These are phyloP conservation scores for Ptychodera flava DNA, from an alignment of 35 echinoderm and acorn worm species.

Conservation along the genomic window DNA sequence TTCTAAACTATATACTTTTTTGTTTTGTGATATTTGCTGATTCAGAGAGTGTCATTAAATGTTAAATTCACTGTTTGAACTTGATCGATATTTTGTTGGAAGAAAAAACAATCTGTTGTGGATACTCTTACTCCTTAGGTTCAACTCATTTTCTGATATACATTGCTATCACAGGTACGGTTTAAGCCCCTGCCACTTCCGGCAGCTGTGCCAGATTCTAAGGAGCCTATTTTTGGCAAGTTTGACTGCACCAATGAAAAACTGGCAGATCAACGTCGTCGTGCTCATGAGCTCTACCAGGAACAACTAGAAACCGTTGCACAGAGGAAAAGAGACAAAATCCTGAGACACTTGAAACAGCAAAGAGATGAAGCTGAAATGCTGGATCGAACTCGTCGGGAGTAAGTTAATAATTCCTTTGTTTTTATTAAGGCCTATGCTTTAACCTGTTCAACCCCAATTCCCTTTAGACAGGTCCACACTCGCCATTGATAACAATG, in stretches of 20 bases:
- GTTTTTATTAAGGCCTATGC: neutral
- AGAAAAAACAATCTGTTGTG: too few species aligned
- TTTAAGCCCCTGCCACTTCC: conserved; percentile 90
- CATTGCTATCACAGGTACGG: conserved; percentile 64
- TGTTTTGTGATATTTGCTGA: too few species aligned
- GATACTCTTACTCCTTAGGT: too few species aligned
- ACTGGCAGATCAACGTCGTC: conserved; percentile 68
- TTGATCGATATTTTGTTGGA: too few species aligned
- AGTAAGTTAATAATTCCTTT: conserved; percentile 40
- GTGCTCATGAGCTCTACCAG: conserved; percentile 65
- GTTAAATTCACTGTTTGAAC: too few species aligned
- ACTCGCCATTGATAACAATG: too few species aligned
- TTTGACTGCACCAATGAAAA: conserved; percentile 84
- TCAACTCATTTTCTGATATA: too few species aligned
- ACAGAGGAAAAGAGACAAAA: conserved; percentile 29
- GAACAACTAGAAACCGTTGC: conserved; percentile 75
- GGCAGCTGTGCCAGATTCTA: conserved; percentile 76
- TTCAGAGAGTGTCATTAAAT: too few species aligned
- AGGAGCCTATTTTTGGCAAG: conserved; percentile 89
- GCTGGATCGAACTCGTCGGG: conserved; percentile 66
- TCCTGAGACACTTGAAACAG: conserved; percentile 62
- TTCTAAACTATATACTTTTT: too few species aligned
- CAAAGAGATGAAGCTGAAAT: conserved; percentile 80
- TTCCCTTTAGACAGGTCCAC: too few species aligned
- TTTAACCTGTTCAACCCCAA: too few species aligned